Percentiles rank a stretch among this genome's conserved stretches.
phyloP scores from a whole-genome alignment of 2,797 vertebrate species.

The Syndactyla subalaris region DNA sequence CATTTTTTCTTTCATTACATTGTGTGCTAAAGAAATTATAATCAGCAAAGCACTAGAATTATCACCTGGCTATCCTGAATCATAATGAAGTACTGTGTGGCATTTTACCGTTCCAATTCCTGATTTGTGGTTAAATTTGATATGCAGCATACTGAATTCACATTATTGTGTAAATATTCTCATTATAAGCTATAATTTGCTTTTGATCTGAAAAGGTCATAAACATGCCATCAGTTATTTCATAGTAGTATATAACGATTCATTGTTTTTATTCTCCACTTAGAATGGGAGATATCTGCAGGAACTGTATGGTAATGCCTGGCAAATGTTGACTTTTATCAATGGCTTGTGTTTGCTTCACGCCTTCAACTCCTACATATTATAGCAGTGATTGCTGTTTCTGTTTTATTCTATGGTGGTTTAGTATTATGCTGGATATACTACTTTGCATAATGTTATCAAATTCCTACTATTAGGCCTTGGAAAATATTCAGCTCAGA shows the following conservation, averaged over 20 bases:
- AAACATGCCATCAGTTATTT: conserved; percentile 66
- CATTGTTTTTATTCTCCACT: conserved; percentile 4
- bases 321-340: conserved; percentile 69
- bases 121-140: conserved; percentile 64
- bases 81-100: conserved; percentile 52
- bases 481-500: conserved; percentile 55
- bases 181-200: conserved; percentile 68
- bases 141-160: conserved; percentile 60
- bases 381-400: conserved; percentile 59
- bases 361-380: conserved; percentile 47
- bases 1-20: conserved; percentile 82
- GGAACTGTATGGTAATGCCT: conserved; percentile 42
- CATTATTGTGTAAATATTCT: conserved; percentile 69
- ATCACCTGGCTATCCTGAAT: conserved; percentile 70
- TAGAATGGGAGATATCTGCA: conserved; percentile 13
- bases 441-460: conserved; percentile 57
- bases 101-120: conserved; percentile 45
- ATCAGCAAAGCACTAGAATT: conserved; percentile 74
- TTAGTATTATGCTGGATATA: conserved; percentile 48
- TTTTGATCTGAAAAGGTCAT: conserved; percentile 69
- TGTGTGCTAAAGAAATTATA: conserved; percentile 83
- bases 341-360: conserved; percentile 47
- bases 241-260: neutral
- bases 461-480: conserved; percentile 54
- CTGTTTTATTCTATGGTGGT: conserved; percentile 41